Evolutionary conservation across 2,113 vertebrate genomes (phyloP).

Genomic region (Gobiocypris rarus): DNA sequence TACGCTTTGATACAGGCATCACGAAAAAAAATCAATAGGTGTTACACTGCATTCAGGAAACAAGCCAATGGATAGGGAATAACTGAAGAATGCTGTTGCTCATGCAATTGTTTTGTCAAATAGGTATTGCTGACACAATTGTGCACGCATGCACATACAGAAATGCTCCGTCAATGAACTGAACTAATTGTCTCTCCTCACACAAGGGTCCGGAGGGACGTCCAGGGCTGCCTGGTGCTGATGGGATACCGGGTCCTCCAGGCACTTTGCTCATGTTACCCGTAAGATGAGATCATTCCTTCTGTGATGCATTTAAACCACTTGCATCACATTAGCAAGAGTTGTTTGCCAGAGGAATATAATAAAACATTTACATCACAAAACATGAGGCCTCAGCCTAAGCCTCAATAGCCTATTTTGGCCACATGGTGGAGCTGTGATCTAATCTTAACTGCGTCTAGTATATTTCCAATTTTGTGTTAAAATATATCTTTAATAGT

Average conservation of each 20-base stretch:
- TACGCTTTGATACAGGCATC: conserved; percentile 24
- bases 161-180: conserved; percentile 3
- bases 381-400: conserved; percentile 27
- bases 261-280: conserved; percentile 91
- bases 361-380: neutral
- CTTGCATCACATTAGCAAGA: neutral
- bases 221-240: conserved; percentile 83
- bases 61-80: conserved; percentile 36
- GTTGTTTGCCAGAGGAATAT: neutral
- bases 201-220: conserved; percentile 84
- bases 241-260: conserved; percentile 84
- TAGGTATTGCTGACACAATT: neutral
- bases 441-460: conserved; percentile 55
- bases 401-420: conserved; percentile 28
- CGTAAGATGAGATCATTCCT: conserved; percentile 73
- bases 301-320: neutral
- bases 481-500: neutral
- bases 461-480: neutral
- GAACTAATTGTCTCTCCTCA: neutral
- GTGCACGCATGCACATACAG: neutral
- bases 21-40: neutral
- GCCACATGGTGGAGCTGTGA: conserved; percentile 77
- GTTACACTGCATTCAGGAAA: conserved; percentile 1
- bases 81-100: conserved; percentile 20
- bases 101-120: conserved; percentile 20